phyloP scores from a whole-genome alignment of 2,888 invertebrate species.

The Rhagium mordax region DNA sequence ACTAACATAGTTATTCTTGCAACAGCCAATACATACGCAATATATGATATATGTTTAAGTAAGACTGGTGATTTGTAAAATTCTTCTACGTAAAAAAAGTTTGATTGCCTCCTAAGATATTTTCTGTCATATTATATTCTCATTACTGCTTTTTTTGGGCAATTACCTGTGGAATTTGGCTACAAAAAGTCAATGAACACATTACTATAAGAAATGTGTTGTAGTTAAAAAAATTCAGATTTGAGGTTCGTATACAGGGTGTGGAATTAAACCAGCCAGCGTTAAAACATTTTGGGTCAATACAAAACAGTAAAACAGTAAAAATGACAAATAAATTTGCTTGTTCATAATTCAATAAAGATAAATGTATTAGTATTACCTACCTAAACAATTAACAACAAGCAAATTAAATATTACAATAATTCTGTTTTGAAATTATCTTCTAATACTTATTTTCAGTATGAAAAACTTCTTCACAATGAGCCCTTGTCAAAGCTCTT shows the following conservation, averaged over 20 bases:
- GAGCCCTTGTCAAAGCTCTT: too few species aligned
- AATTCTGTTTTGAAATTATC: too few species aligned
- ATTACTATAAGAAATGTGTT: background rate
- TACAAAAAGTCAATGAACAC: background rate
- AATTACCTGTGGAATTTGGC: background rate
- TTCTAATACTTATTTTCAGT: too few species aligned
- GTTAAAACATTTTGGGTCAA: too few species aligned
- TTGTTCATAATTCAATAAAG: background rate
- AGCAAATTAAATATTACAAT: too few species aligned
- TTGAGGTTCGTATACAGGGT: background rate
- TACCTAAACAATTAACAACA: too few species aligned
- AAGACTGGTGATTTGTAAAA: conserved; percentile 6
- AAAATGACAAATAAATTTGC: background rate
- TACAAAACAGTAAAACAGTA: too few species aligned
- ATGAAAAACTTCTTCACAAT: too few species aligned
- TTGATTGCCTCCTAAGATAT: background rate
- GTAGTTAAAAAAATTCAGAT: background rate
- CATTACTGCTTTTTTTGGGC: background rate
- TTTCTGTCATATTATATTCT: background rate
- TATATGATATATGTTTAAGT: too few species aligned
- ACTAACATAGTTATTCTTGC: conserved; percentile 14
- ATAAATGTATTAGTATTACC: background rate
- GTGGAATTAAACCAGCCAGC: too few species aligned
- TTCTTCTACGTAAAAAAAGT: background rate
- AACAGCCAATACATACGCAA: background rate